Base-by-base conservation (phyloP, 1,140 invertebrate species). In the Aricia agestis region DNA sequence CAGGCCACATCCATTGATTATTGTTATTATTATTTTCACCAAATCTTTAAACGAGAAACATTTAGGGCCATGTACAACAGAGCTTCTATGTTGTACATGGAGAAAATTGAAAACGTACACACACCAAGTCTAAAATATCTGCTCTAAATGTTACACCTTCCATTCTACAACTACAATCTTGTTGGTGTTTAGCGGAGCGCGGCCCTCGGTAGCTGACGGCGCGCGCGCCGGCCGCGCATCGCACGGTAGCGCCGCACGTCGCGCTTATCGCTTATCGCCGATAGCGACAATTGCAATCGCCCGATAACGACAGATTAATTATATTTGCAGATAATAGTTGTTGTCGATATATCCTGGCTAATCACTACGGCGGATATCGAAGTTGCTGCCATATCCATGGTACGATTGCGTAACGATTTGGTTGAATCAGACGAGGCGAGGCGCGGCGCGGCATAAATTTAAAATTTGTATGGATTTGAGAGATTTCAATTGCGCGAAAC, bases 231-330 rank as follows among this genome's bases (percentile, higher is more conserved):
- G n/a, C 52, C 58, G 58, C 15, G 58, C 15, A n/a, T n/a, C 10
- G 59, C 6, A 19, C 59, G 59, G 17, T 4, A 19, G 18, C 17
- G 59, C 10, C 10, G 59, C 59, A 17, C 59, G 19, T 63, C 59
- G 17, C 59, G 19, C 59, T 59, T 59, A 59, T 59, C 59, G 19
- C 59, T 18, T 59, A 18, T 25, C 59, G 3, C 17, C n/a, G 59
- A 63, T 63, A 63, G 18, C 59, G 59, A 63, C 19, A 25, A 25
- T 25, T 1, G 18, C 18, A 36, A 19, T 19, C 59, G 59, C 59
- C n/a, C 18, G 59, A 63, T 63, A 63, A 63, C 59, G 17, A 11
- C 59, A 19, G 10, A 18, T 63, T 63, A 63, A 63, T 63, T 63
- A 15, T 52, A 15, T 9, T 52, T 15, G 19, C 59, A 63, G 59